phyloP scores from a whole-genome alignment of 2,888 invertebrate genomes.

The Lumbricus terrestris region DNA sequence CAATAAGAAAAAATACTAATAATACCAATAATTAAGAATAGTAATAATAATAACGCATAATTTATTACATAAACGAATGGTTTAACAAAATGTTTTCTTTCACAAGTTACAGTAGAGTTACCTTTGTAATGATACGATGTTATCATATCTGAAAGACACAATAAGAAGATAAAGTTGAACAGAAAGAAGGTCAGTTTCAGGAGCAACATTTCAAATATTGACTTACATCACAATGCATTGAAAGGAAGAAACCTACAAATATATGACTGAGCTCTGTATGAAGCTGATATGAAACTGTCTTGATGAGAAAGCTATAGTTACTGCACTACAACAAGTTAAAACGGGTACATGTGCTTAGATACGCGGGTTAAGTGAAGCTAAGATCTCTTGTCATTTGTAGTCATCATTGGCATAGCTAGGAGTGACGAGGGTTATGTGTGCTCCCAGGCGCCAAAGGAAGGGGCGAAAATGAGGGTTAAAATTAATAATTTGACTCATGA shows the following conservation, averaged over 20 bases:
- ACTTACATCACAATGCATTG: background rate
- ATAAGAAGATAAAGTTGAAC: background rate
- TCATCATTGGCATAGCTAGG: too few relatives aligned
- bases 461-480: too few relatives aligned
- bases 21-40: background rate
- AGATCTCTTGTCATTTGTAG: too few relatives aligned
- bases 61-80: background rate
- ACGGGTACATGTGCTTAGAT: background rate
- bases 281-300: background rate
- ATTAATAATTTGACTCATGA: too few relatives aligned
- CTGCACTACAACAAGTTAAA: background rate
- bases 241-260: background rate
- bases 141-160: conserved; percentile 7
- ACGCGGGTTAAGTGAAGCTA: background rate
- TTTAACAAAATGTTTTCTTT: too few relatives aligned
- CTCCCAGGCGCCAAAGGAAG: too few relatives aligned
- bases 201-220: background rate
- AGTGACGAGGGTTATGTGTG: too few relatives aligned
- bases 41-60: background rate
- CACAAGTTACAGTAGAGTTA: background rate
- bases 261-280: background rate
- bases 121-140: conserved; percentile 9
- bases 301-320: background rate
- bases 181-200: background rate
- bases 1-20: conserved; percentile 5